Percentiles rank a stretch among this genome's conserved stretches.
Evolutionary conservation across 2,797 vertebrate species (phyloP).

Genomic region (Macrochelys suwanniensis): DNA sequence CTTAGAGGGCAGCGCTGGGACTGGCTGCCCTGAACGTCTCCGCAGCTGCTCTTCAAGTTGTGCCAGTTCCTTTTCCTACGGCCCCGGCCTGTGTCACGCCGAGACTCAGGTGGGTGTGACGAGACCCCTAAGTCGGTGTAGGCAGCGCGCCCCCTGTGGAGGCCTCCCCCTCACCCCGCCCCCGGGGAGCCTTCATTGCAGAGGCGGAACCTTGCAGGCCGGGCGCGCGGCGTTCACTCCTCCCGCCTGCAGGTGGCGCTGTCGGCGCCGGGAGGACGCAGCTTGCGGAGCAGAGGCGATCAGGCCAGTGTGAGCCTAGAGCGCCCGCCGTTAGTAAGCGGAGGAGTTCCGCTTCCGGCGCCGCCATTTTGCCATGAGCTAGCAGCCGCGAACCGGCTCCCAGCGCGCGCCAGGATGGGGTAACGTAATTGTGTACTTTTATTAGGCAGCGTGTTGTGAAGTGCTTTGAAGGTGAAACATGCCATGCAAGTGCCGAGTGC

Average conservation of each 20-base stretch:
- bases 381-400: accelerated
- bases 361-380: constrained; percentile 85
- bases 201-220: no score
- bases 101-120: no score
- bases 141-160: no score
- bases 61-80: no score
- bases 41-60: no score
- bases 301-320: accelerated
- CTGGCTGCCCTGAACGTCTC: no score
- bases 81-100: no score
- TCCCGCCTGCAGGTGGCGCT: neutral
- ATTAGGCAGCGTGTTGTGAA: neutral
- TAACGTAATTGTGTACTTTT: neutral
- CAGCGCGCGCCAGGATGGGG: accelerated
- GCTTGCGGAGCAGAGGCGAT: neutral
- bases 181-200: no score
- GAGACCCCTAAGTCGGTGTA: no score
- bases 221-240: neutral
- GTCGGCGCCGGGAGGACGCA: neutral
- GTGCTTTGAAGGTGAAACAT: neutral
- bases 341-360: constrained; percentile 21
- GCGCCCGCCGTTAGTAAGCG: neutral
- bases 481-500: neutral
- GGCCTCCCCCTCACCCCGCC: no score
- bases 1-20: no score